Evolutionary conservation across 2,113 vertebrate species (phyloP), one percentile per base, ranked within the genome.

Genomic region (Proterorhinus semilunaris): DNA sequence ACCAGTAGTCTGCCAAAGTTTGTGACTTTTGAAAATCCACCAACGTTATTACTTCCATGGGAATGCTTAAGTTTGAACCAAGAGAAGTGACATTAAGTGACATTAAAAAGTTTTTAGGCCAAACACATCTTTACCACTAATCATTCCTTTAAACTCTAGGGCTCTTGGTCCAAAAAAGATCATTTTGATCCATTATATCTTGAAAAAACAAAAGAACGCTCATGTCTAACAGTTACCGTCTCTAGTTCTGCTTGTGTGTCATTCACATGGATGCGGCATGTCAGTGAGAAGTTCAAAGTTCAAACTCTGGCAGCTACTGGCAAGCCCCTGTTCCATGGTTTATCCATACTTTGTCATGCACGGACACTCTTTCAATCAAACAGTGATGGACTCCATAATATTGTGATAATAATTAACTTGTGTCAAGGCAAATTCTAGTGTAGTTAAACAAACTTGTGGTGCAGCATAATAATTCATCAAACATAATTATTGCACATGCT

Each of bases 271-370:
- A 75, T 72, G 74, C 83, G 76, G 85, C 85, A 87, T 85, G 87
- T 86, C 81, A 84, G 76, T 80, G 69, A 68, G 54, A 66, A 78
- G 74, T 76, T 75, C 71, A 70, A 76, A 83, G 75, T 70, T 85
- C 82, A 92, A 92, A 91, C 86, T 92, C 92, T 93, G 92, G 91
- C 92, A 91, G 88, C 83, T 87, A 81, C 76, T 82, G 85, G 88
- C 67, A 75, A 82, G 78, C 66, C 59, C 76, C 68, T 64, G 79
- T 80, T 75, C 78, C 54, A 65, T 69, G 45, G 66, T 65, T 68
- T 74, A 36, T 21, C 71, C 76, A 69, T 71, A 75, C 70, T 71
- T 76, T 27, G 72, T 82, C 86, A 92, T 90, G 88, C 89, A 87
- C 76, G 64, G 82, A 83, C 81, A 86, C 86, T 86, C 49, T 44